Percentiles rank a stretch among this genome's conserved stretches.
These are phyloP conservation scores for Brevimyrus niger DNA, from an alignment of 2,113 vertebrate genomes.

Conservation along the genomic window DNA sequence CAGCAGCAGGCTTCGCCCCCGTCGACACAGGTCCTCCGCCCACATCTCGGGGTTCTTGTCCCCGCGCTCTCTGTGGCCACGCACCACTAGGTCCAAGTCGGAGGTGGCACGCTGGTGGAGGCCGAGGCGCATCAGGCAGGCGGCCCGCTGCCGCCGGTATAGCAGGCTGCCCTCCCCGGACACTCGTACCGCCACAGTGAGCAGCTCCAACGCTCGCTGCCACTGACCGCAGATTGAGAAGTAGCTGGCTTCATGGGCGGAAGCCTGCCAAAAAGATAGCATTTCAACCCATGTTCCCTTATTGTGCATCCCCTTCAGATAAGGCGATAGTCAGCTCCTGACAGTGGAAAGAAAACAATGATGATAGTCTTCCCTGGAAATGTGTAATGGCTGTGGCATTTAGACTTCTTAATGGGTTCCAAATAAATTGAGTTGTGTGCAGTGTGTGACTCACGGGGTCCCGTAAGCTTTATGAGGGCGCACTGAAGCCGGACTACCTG, in stretches of 20 bases:
- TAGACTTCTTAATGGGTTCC: background rate
- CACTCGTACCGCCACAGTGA: conserved; percentile 65
- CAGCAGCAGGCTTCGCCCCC: conserved; percentile 64
- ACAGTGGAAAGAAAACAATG: background rate
- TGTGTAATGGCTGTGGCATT: background rate
- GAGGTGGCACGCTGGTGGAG: conserved; percentile 56
- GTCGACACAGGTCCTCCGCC: conserved; percentile 67
- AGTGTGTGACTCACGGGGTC: background rate
- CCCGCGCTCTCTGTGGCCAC: conserved; percentile 29
- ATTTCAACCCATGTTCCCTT: background rate
- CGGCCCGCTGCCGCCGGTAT: conserved; percentile 64
- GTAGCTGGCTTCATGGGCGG: conserved; percentile 65
- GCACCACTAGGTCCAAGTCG: conserved; percentile 71
- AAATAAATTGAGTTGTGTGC: background rate
- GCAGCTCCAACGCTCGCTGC: conserved; percentile 62
- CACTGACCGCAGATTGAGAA: conserved; percentile 49
- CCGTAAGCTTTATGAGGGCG: background rate
- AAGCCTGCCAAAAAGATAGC: conserved; percentile 49
- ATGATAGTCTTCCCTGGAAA: background rate
- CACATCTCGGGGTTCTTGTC: conserved; percentile 33
- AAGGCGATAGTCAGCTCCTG: background rate
- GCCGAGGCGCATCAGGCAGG: conserved; percentile 63
- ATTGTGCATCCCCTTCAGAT: background rate
- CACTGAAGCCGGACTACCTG: conserved; percentile 61
- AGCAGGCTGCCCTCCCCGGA: conserved; percentile 35